Percentiles rank a stretch among this genome's conserved stretches.
Conservation (phyloP, 2,113 vertebrate genomes). For the Oplegnathus fasciatus region DNA sequence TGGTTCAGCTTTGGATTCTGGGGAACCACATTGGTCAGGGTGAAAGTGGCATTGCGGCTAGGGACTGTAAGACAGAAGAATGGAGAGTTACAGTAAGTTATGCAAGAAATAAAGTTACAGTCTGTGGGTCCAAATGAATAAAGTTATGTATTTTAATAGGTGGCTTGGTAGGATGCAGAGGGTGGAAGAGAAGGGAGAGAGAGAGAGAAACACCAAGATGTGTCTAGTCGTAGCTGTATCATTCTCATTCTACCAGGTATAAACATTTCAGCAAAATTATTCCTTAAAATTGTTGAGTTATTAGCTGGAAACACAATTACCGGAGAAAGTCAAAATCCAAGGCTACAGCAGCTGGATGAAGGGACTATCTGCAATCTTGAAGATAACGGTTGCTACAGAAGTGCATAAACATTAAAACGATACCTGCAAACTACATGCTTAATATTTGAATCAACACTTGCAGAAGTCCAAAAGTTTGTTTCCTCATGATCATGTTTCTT, state of each 20-base stretch:
- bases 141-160: neutral
- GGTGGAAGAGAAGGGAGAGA: neutral
- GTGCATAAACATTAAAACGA: neutral
- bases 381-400: neutral
- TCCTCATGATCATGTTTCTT: neutral
- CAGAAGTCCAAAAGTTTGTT: neutral
- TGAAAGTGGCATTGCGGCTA: slow-evolving; percentile 83
- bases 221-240: neutral
- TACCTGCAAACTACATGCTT: neutral
- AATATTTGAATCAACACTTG: neutral
- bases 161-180: neutral
- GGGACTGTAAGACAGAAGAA: slow-evolving; percentile 67
- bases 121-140: neutral
- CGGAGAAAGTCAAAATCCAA: neutral
- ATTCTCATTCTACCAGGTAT: neutral
- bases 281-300: neutral
- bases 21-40: slow-evolving; percentile 83
- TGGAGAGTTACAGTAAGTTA: neutral
- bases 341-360: neutral
- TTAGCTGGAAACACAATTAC: neutral
- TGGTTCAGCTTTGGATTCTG: slow-evolving; percentile 84
- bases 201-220: neutral
- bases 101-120: neutral
- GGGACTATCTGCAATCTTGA: neutral
- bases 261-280: neutral